Conservation (phyloP, 1,140 invertebrate genomes). For the Penaeus japonicus region DNA sequence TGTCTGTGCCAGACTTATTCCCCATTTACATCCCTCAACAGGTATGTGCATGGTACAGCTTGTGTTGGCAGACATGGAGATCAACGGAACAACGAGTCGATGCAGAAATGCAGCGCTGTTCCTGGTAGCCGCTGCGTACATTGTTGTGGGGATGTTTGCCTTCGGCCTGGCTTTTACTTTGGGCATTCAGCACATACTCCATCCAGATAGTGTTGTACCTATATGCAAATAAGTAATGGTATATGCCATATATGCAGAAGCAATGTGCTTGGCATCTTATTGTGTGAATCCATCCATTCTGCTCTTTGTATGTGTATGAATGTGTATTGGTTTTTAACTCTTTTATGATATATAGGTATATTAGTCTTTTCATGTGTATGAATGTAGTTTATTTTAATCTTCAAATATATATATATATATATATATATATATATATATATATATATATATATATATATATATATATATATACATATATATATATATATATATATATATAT, state of each 20-base stretch:
- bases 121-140: slow-evolving; percentile 15
- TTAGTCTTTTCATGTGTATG: too few relatives aligned
- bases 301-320: too few relatives aligned
- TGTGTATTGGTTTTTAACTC: too few relatives aligned
- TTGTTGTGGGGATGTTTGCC: slow-evolving; percentile 48
- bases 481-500: not conserved
- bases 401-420: not conserved
- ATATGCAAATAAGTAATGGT: slow-evolving; percentile 3
- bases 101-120: not conserved
- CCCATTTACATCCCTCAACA: not conserved
- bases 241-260: too few relatives aligned
- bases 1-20: not conserved
- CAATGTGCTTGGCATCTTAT: not conserved
- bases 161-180: slow-evolving; percentile 53
- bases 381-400: too few relatives aligned
- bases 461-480: not conserved
- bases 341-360: too few relatives aligned
- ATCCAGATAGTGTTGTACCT: slow-evolving; percentile 21
- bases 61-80: not conserved
- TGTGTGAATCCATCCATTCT: too few relatives aligned
- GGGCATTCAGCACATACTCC: slow-evolving; percentile 38
- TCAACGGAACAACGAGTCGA: not conserved
- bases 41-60: slow-evolving; percentile 36
- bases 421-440: not conserved
- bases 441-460: not conserved